phyloP scores from a whole-genome alignment of 2,113 vertebrate species.

The Oncorhynchus mykiss region DNA sequence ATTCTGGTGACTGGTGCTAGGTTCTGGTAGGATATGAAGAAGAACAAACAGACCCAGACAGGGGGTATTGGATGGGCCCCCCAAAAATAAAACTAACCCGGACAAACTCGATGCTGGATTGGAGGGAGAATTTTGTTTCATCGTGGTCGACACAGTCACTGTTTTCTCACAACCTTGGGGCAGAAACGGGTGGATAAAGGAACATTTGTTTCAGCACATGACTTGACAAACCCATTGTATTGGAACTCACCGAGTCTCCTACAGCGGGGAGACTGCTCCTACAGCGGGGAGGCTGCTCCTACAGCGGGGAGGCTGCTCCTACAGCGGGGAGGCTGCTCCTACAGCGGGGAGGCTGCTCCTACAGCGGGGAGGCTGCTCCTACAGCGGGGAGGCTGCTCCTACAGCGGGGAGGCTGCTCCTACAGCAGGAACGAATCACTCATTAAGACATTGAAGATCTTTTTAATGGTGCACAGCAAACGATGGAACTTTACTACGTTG shows the following conservation, averaged over 20 bases:
- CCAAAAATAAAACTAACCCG: too few species aligned
- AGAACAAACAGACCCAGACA: not conserved
- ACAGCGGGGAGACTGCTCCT: not conserved
- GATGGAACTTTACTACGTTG: not conserved
- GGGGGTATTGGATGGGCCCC: too few species aligned
- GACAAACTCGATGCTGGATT: conserved; percentile 44
- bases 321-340: too few species aligned
- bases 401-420: too few species aligned
- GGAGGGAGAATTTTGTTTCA: conserved; percentile 17
- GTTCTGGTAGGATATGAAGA: conserved; percentile 14
- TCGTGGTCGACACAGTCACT: not conserved
- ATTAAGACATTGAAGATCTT: not conserved
- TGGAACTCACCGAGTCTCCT: not conserved
- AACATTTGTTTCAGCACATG: conserved; percentile 12
- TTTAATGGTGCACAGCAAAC: not conserved
- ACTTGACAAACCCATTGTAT: conserved; percentile 14
- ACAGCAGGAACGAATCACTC: not conserved
- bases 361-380: too few species aligned
- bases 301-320: too few species aligned
- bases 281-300: not conserved
- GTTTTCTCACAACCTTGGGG: conserved; percentile 8
- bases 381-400: too few species aligned
- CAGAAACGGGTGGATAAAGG: conserved; percentile 9
- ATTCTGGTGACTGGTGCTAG: conserved; percentile 26
- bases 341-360: too few species aligned